Conservation (phyloP, 2,113 vertebrate species). For the Heptranchias perlo region DNA sequence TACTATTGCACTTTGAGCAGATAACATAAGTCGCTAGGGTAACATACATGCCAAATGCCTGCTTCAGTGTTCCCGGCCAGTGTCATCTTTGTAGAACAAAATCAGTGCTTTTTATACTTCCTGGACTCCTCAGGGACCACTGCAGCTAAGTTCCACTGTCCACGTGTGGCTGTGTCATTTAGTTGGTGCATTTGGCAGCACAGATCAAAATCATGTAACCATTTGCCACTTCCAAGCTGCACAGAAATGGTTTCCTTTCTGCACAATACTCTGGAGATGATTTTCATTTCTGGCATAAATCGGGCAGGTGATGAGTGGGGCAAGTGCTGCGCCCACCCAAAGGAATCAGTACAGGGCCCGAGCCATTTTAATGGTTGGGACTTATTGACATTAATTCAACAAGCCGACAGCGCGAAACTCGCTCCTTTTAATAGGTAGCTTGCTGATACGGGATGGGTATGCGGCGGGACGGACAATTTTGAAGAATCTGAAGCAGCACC, state of each 20-base stretch:
- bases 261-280: background rate
- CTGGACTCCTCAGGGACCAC: too few species aligned
- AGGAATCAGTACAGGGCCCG: background rate
- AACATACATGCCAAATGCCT: background rate
- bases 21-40: background rate
- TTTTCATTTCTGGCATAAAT: too few species aligned
- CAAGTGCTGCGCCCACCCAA: background rate
- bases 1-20: background rate
- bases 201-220: too few species aligned
- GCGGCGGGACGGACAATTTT: background rate
- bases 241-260: background rate
- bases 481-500: background rate
- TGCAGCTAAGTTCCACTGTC: background rate
- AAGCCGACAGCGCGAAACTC: background rate
- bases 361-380: background rate
- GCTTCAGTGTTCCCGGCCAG: background rate
- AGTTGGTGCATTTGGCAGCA: background rate
- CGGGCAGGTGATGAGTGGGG: background rate
- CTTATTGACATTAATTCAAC: background rate
- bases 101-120: too few species aligned
- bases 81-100: background rate
- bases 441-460: background rate
- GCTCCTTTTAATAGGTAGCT: too few species aligned
- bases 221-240: too few species aligned
- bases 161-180: background rate